phyloP scores from a whole-genome alignment of 2,888 invertebrate genomes.

The Steromphala cineraria region DNA sequence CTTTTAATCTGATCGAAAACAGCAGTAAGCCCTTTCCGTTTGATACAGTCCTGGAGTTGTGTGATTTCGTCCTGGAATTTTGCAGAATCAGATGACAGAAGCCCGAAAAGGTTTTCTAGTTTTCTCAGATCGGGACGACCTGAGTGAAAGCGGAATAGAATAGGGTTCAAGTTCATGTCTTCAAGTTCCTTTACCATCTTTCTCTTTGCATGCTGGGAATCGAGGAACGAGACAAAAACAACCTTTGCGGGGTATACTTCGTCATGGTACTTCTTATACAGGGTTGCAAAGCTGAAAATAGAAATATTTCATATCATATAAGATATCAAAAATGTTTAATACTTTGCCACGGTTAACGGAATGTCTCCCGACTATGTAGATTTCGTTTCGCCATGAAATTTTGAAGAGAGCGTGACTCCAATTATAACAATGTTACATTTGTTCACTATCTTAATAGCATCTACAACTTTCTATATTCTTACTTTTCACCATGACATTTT shows the following conservation, averaged over 20 bases:
- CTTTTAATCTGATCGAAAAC: conserved; percentile 35
- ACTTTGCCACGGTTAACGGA: too few relatives aligned
- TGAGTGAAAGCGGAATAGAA: conserved; percentile 68
- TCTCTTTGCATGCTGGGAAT: conserved; percentile 65
- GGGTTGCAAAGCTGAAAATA: conserved; percentile 59
- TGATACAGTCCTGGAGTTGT: conserved; percentile 47
- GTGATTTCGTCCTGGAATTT: conserved; percentile 58
- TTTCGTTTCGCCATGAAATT: too few relatives aligned
- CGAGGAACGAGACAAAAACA: conserved; percentile 75
- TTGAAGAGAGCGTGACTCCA: too few relatives aligned
- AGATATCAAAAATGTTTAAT: too few relatives aligned
- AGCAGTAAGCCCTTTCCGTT: conserved; percentile 43
- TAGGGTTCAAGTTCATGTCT: conserved; percentile 53
- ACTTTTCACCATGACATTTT: conserved; percentile 38
- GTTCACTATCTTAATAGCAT: too few relatives aligned
- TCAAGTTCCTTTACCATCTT: conserved; percentile 67
- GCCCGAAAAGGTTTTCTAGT: conserved; percentile 73
- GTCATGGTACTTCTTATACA: conserved; percentile 71
- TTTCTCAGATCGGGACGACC: conserved; percentile 73
- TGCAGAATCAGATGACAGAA: conserved; percentile 64
- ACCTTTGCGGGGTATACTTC: conserved; percentile 73
- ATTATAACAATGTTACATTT: not conserved
- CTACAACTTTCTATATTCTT: too few relatives aligned
- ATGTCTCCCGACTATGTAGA: too few relatives aligned
- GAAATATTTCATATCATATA: conserved; percentile 12